Conservation (phyloP, 1,140 invertebrate genomes). For the Drosophila arawakana region DNA sequence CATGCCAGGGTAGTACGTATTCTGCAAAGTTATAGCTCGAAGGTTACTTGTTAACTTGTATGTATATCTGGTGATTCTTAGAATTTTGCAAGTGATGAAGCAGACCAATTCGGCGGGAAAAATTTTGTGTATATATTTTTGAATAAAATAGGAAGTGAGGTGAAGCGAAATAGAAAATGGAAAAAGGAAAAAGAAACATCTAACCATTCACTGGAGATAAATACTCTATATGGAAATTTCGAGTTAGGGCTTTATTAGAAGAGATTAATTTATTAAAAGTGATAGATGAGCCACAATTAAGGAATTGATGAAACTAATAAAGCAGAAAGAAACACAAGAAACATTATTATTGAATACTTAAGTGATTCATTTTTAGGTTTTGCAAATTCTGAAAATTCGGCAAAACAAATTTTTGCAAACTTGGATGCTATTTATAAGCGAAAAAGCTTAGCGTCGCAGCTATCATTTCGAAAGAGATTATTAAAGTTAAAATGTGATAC, state of each 20-base stretch:
- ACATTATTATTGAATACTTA: slow-evolving; percentile 75
- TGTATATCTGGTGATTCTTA: too few relatives aligned
- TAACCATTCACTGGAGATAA: slow-evolving; percentile 24
- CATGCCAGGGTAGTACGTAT: too few relatives aligned
- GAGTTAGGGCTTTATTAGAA: background rate
- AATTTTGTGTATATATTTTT: too few relatives aligned
- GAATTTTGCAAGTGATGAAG: too few relatives aligned
- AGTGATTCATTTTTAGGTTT: slow-evolving; percentile 77
- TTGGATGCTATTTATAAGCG: slow-evolving; percentile 83
- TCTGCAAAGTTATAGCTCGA: too few relatives aligned
- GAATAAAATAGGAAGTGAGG: too few relatives aligned
- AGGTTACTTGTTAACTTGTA: too few relatives aligned
- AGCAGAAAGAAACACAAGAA: slow-evolving; percentile 68
- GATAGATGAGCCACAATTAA: slow-evolving; percentile 17
- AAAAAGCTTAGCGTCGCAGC: slow-evolving; percentile 29
- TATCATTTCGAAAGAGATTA: too few relatives aligned
- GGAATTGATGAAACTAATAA: slow-evolving; percentile 25
- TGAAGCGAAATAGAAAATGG: slow-evolving; percentile 1
- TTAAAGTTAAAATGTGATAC: too few relatives aligned
- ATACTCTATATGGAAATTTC: slow-evolving; percentile 27
- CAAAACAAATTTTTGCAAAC: slow-evolving; percentile 73
- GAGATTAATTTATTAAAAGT: slow-evolving; percentile 1
- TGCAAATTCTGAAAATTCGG: slow-evolving; percentile 61
- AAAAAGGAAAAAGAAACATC: slow-evolving; percentile 23
- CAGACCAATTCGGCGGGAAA: too few relatives aligned